Percentiles rank a stretch among this genome's conserved stretches.
Evolutionary conservation across 2,797 vertebrate species (phyloP).

Genomic region (Oreortyx pictus): DNA sequence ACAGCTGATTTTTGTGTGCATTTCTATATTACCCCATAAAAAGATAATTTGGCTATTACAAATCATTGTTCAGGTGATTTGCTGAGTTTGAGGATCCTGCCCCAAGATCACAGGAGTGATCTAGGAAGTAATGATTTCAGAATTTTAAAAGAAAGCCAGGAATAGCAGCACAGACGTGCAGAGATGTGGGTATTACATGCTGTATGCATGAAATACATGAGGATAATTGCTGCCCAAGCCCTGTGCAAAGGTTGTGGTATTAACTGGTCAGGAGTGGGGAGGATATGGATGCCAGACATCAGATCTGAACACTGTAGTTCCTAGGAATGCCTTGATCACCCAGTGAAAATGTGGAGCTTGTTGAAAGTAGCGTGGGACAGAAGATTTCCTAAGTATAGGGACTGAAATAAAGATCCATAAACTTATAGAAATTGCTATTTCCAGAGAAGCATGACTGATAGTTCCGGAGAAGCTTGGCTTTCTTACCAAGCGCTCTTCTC

Average conservation of each 20-base stretch:
- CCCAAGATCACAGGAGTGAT: fast-evolving
- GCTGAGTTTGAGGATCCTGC: background rate
- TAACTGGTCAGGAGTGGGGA: background rate
- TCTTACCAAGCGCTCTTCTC: background rate
- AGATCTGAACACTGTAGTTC: background rate
- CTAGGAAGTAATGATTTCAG: fast-evolving
- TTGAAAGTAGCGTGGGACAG: background rate
- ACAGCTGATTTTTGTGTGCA: background rate
- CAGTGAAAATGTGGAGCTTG: background rate
- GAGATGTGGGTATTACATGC: background rate
- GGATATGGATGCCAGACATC: background rate
- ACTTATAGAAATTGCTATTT: fast-evolving
- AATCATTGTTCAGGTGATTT: background rate
- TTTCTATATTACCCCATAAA: background rate
- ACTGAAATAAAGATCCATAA: background rate
- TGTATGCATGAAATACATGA: fast-evolving
- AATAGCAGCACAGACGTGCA: background rate
- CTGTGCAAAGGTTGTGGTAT: background rate
- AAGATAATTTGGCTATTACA: background rate
- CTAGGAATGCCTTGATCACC: background rate
- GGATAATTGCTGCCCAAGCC: background rate
- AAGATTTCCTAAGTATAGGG: background rate
- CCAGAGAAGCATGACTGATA: background rate
- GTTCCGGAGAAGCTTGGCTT: background rate
- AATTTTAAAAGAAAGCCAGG: background rate